A percentile compares a stretch with the other conserved stretches of the same genome.
Conservation (phyloP, 2,797 vertebrate genomes). For the Galago senegalensis region DNA sequence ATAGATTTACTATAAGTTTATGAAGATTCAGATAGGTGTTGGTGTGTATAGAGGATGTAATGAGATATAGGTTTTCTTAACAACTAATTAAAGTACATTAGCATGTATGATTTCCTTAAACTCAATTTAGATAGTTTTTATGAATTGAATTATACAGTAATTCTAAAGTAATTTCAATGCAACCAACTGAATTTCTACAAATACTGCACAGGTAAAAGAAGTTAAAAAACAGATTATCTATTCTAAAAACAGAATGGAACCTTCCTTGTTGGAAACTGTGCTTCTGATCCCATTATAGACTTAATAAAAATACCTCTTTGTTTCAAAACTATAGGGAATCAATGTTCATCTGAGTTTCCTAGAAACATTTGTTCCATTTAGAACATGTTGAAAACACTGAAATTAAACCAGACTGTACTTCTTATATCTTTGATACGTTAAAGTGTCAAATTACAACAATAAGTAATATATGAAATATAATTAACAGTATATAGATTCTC, state of each 20-base stretch:
- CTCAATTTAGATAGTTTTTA: constrained; percentile 18
- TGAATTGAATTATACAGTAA: not conserved
- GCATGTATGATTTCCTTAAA: not conserved
- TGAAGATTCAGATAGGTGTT: not conserved
- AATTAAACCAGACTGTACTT: not conserved
- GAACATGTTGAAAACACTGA: not conserved
- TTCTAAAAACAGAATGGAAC: not conserved
- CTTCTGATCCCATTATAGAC: not conserved
- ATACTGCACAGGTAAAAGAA: not conserved
- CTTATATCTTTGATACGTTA: not conserved
- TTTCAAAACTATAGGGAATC: constrained; percentile 17
- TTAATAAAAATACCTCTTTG: not conserved
- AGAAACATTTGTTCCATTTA: not conserved
- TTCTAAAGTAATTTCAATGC: constrained; percentile 48
- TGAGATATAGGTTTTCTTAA: not conserved
- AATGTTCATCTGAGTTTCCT: not conserved
- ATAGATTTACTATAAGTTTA: constrained; percentile 5
- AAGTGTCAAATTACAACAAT: not conserved
- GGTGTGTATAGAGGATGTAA: not conserved
- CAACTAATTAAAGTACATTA: constrained; percentile 25
- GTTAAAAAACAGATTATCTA: not conserved
- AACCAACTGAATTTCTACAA: not conserved
- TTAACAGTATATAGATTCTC: not conserved
- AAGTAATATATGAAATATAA: not conserved
- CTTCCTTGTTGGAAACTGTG: not conserved